Conservation (phyloP, 2,888 invertebrate genomes). For the Cephus pygmeus region DNA sequence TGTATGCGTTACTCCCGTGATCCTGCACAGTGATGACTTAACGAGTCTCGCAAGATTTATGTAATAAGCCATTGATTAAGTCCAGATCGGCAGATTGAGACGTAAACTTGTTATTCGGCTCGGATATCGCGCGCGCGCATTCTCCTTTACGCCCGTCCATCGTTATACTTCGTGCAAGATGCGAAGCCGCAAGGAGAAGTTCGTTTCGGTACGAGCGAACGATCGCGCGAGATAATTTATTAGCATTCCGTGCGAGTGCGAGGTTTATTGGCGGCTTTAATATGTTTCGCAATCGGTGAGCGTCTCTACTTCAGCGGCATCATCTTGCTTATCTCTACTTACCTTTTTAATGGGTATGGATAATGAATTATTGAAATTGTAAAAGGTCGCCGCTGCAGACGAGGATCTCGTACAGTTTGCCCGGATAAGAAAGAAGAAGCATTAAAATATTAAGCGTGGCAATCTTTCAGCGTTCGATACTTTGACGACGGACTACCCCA, state of each 20-base stretch:
- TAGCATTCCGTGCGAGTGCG: slow-evolving; percentile 42
- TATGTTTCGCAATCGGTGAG: slow-evolving; percentile 16
- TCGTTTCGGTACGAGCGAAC: slow-evolving; percentile 18
- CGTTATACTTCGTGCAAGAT: neutral
- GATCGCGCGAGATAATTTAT: slow-evolving; percentile 41
- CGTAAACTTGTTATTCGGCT: slow-evolving; percentile 35
- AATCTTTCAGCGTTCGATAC: too few species aligned
- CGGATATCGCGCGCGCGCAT: too few species aligned
- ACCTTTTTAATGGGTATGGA: slow-evolving; percentile 31
- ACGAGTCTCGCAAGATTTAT: slow-evolving; percentile 31
- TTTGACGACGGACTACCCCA: too few species aligned
- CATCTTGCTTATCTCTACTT: slow-evolving; percentile 35
- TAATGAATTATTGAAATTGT: slow-evolving; percentile 37
- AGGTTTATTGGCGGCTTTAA: slow-evolving; percentile 42
- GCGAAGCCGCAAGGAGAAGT: neutral
- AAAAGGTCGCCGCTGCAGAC: too few species aligned
- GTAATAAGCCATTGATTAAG: slow-evolving; percentile 36
- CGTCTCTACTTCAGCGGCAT: neutral
- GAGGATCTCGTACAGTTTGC: too few species aligned
- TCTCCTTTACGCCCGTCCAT: neutral
- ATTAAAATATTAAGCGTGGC: too few species aligned
- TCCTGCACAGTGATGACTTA: neutral
- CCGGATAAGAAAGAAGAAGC: too few species aligned
- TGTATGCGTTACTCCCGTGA: neutral
- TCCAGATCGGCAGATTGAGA: slow-evolving; percentile 43